Base-by-base conservation (phyloP, 2,888 invertebrate species). In the Synanthedon andrenaeformis region DNA sequence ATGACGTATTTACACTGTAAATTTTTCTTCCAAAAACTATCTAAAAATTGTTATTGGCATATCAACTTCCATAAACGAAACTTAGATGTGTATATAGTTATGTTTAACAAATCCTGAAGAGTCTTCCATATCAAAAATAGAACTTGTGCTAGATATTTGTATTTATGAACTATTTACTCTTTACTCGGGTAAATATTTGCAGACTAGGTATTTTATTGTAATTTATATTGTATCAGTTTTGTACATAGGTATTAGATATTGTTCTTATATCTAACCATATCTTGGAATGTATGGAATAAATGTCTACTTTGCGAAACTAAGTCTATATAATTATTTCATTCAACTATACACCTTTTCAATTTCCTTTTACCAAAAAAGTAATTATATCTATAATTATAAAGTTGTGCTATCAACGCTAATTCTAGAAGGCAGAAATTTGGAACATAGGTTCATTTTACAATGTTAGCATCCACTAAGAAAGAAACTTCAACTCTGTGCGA, bases 101-200 rank as follows among this genome's bases (percentile, higher is more conserved):
- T 56, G 41, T 56, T 52, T 57, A 67, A 67, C 73, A 76, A 80
- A 76, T 73, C 69, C 77, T 75, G 70, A 78, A 73, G 74, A 76
- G 82, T 88, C 88, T 88, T 88, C 88, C 88, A 88, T 88, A 88
- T 88, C 87, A 81, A 82, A 80, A 72, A 84, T 82, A 84, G 82
- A 71, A 71, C 69, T 76, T 75, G 79, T 74, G 76, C 79, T 84
- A 81, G 75, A 73, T 71, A 72, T 74, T 72, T 71, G 66, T 73
- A 72, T 71, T 66, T 69, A 53, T 60, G 35, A 35, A 61, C 60
- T 70, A 70, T 63, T 67, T 67, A 64, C 71, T 74, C 66, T 72
- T 69, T 66, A 64, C 65, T 64, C 67, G 75, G 75, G 75, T 72
- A 65, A 69, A 72, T 71, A 72, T 74, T 70, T 73, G 72, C 72